Base-by-base conservation (phyloP, 2,113 vertebrate species). In the Cephalopterus ornatus region DNA sequence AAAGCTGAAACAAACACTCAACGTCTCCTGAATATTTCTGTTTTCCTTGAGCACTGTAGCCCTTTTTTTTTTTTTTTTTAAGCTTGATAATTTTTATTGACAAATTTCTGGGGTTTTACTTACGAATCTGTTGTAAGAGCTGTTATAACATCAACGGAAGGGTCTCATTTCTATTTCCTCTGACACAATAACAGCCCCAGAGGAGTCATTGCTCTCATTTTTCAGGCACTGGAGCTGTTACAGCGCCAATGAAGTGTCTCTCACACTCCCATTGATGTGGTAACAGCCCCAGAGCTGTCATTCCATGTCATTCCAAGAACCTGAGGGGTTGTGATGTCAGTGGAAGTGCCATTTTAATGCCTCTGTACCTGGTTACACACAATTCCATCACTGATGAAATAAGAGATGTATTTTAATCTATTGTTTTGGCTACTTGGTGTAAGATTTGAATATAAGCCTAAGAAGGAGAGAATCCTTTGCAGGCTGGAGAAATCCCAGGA, bases 221-320 rank as follows among this genome's bases (percentile, higher is more conserved):
- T 66, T 47, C 74, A 93, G 91, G 88, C 84, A 7, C 53, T 77
- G 37, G 88, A 90, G 74, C 75, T 94, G 76, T 94, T 96, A 85
- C 12, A 17, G 44, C 96, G 93, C 95, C 97, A 93, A 56, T 94
- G 88, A 97, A 94, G 85, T 93, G 62, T 92, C 93, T 97, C 88
- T 89, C 81, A 53, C 49, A 20, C 89, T 97, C 85, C 53, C 50
- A 71, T 3, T 26, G 24, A 74, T 41, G 62, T 33, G 85, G 50
- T 74, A 94, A 95, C 21, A 75, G 89, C 74, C 96, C 89, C 97
- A 56, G 14, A 59, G 94, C 92, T 96, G 86, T 79, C 66, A 66
- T 96, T 95, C 44, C 3, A 2, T 86, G 92, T 95, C 93, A 85
- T 11, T 30, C 3, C 16, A 15, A 78, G 82, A 93, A 63, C 42